phyloP scores from a whole-genome alignment of 30 jellyfish, hydroid and myxozoan genomes.

The Sanderia malayensis region DNA sequence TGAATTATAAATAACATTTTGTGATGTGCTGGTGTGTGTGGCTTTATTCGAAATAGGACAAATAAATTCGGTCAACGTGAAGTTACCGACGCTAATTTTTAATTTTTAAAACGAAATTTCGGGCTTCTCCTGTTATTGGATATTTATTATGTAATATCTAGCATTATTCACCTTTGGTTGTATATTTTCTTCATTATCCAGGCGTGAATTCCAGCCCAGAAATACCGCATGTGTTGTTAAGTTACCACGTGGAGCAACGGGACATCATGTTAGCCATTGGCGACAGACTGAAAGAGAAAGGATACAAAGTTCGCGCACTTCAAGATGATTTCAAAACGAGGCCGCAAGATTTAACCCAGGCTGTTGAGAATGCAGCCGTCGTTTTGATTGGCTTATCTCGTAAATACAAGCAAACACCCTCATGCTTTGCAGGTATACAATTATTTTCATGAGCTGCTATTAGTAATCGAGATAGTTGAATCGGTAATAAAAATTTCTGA shows the following conservation, averaged over 20 bases:
- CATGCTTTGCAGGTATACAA: constrained; percentile 70
- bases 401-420: constrained; percentile 67
- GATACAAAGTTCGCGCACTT: constrained; percentile 41
- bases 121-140: too few species aligned
- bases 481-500: background rate
- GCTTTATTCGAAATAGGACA: too few species aligned
- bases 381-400: constrained; percentile 69
- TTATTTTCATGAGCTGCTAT: too few species aligned
- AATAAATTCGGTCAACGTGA: too few species aligned
- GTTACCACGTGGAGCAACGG: constrained; percentile 53
- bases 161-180: too few species aligned
- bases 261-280: constrained; percentile 20
- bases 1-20: too few species aligned
- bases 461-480: too few species aligned
- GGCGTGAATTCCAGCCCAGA: constrained; percentile 7
- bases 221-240: constrained; percentile 34
- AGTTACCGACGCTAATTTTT: too few species aligned
- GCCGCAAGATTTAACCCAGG: constrained; percentile 50
- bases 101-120: too few species aligned
- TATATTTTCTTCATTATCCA: background rate
- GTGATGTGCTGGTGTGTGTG: too few species aligned
- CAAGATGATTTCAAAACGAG: constrained; percentile 16
- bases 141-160: too few species aligned
- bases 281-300: constrained; percentile 38
- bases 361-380: constrained; percentile 64